Conservation (phyloP, 2,113 vertebrate species). For the Theristicus caerulescens region DNA sequence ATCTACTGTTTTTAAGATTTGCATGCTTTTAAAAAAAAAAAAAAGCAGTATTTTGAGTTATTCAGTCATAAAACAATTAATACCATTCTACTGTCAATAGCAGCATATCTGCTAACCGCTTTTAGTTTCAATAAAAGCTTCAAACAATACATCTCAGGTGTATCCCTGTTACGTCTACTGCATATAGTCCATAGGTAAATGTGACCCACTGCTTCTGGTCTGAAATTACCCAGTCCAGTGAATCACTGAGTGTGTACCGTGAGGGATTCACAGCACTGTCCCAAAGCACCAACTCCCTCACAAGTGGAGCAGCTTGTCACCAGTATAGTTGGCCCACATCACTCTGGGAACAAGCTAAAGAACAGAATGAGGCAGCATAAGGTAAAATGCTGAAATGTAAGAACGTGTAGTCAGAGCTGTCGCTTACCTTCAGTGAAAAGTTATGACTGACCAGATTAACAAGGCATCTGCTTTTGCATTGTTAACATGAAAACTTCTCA, state of each 20-base stretch:
- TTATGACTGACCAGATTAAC: background rate
- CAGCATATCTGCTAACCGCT: background rate
- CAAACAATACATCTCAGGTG: background rate
- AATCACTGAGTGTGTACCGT: rapidly evolving
- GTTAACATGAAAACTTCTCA: background rate
- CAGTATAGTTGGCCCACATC: background rate
- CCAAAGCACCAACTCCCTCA: background rate
- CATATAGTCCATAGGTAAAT: background rate
- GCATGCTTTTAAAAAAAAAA: background rate
- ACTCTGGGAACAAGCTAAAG: background rate
- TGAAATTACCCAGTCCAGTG: background rate
- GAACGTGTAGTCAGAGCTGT: background rate
- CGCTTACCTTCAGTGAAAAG: background rate
- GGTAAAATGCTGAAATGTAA: background rate
- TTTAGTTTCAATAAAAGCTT: background rate
- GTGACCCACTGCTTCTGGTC: background rate
- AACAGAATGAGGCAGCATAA: background rate
- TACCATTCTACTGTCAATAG: background rate
- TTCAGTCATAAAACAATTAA: background rate
- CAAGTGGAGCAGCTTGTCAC: background rate
- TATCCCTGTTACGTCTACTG: background rate
- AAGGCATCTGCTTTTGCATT: background rate
- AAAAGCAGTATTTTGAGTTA: background rate
- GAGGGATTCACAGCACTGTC: background rate
- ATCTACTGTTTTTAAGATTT: background rate